Percentiles rank a stretch among this genome's conserved stretches.
Conservation (phyloP, 2,797 vertebrate genomes). For the Anguilla pacifica region DNA sequence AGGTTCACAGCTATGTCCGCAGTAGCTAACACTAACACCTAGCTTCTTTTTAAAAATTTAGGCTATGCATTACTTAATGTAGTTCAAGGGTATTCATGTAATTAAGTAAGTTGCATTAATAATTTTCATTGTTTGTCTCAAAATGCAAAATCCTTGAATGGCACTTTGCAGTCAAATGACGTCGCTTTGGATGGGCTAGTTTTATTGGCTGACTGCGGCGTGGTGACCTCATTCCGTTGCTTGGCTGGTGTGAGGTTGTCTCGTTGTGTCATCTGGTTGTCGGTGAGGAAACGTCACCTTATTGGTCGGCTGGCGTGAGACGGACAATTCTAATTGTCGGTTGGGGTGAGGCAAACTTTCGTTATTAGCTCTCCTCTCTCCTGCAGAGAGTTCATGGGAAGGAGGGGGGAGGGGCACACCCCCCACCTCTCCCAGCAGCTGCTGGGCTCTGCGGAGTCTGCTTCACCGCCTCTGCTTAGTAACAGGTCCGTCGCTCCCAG, state of each 20-base stretch:
- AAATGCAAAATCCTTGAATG: no score
- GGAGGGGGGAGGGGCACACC: slow-evolving; percentile 49
- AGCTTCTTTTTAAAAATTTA: no score
- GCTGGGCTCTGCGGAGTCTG: slow-evolving; percentile 50
- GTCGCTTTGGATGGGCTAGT: not conserved
- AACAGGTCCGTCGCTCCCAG: slow-evolving; percentile 56
- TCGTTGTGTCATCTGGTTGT: not conserved
- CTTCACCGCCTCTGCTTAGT: slow-evolving; percentile 66
- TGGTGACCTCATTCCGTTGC: not conserved
- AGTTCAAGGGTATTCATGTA: no score
- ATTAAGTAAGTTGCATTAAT: no score
- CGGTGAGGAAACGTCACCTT: not conserved
- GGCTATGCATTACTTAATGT: no score
- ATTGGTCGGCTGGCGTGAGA: slow-evolving; percentile 22
- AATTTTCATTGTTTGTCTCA: no score
- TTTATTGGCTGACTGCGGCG: not conserved
- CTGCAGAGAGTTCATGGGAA: slow-evolving; percentile 32
- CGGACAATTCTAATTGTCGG: not conserved
- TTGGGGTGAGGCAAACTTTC: not conserved
- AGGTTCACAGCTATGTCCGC: no score
- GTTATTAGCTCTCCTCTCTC: not conserved
- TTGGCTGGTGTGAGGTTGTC: not conserved
- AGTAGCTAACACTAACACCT: no score
- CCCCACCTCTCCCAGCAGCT: slow-evolving; percentile 51
- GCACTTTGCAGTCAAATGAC: no score